Evolutionary conservation across 2,888 invertebrate species (phyloP).

Genomic region (Scaptomyza reducta): DNA sequence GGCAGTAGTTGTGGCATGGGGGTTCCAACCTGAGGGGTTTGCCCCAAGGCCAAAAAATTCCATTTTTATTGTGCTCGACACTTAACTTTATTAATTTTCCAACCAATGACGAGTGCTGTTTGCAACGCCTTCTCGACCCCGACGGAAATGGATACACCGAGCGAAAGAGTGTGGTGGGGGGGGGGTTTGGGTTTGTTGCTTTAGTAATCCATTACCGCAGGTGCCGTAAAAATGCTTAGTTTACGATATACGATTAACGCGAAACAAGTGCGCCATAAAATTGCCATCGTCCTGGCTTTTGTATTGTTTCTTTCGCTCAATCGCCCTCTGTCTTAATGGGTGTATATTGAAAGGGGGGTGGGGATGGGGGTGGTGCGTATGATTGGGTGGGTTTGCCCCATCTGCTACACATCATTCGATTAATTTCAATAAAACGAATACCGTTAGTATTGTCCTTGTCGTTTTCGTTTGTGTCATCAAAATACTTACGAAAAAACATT

Average conservation of each 20-base stretch:
- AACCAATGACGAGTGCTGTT: slow-evolving; percentile 62
- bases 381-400: slow-evolving; percentile 7
- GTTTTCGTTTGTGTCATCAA: slow-evolving; percentile 31
- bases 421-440: slow-evolving; percentile 76
- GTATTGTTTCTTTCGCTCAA: slow-evolving; percentile 26
- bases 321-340: slow-evolving; percentile 13
- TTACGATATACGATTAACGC: slow-evolving; percentile 79
- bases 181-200: slow-evolving; percentile 33
- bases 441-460: slow-evolving; percentile 9
- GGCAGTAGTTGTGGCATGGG: neutral
- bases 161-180: neutral
- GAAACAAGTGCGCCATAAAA: slow-evolving; percentile 80
- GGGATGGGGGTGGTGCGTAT: neutral
- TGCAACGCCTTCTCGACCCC: neutral
- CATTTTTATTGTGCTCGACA: slow-evolving; percentile 77
- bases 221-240: slow-evolving; percentile 80
- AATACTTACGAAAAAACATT: slow-evolving; percentile 20
- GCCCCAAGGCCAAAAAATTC: slow-evolving; percentile 51
- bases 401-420: slow-evolving; percentile 64
- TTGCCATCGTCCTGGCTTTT: slow-evolving; percentile 51
- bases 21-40: slow-evolving; percentile 4
- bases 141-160: neutral
- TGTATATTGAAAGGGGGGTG: neutral
- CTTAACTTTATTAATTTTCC: slow-evolving; percentile 79
- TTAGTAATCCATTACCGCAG: slow-evolving; percentile 79